Percentiles rank a stretch among this genome's conserved stretches.
These are phyloP conservation scores for Lypha dubia DNA, from an alignment of 2,888 invertebrate species.

Conservation along the genomic window DNA sequence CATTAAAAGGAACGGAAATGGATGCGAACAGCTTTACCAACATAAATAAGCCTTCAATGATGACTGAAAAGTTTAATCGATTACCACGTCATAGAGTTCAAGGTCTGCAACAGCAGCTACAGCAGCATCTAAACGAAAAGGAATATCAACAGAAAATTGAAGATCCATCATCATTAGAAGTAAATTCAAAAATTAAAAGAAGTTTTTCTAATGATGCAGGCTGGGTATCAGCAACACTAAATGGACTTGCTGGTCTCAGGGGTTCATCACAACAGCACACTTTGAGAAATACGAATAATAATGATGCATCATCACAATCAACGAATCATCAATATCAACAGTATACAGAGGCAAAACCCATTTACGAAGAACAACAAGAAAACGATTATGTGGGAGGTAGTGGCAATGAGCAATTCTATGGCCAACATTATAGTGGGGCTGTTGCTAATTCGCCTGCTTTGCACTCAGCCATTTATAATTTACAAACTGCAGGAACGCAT, in stretches of 20 bases:
- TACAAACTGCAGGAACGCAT: slow-evolving; percentile 76
- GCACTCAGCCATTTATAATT: slow-evolving; percentile 77
- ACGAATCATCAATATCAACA: slow-evolving; percentile 62
- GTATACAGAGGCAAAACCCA: slow-evolving; percentile 76
- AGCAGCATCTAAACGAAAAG: slow-evolving; percentile 42
- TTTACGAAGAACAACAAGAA: slow-evolving; percentile 81
- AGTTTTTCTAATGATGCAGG: slow-evolving; percentile 71
- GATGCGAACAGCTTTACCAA: slow-evolving; percentile 74
- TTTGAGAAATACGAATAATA: slow-evolving; percentile 75
- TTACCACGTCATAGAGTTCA: slow-evolving; percentile 66
- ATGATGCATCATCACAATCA: slow-evolving; percentile 33
- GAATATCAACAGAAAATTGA: slow-evolving; percentile 65
- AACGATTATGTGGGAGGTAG: slow-evolving; percentile 75
- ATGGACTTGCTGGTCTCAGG: slow-evolving; percentile 79
- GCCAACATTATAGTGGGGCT: slow-evolving; percentile 51
- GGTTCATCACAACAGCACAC: slow-evolving; percentile 77
- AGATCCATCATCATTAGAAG: slow-evolving; percentile 51
- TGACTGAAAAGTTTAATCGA: slow-evolving; percentile 74
- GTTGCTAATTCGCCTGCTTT: slow-evolving; percentile 63
- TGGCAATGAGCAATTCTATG: slow-evolving; percentile 62
- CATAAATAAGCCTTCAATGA: slow-evolving; percentile 73
- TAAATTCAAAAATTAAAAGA: slow-evolving; percentile 67
- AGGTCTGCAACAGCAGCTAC: slow-evolving; percentile 64
- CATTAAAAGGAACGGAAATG: slow-evolving; percentile 71
- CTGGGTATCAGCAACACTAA: slow-evolving; percentile 74